Evolutionary conservation across 2,888 invertebrate genomes (phyloP), one percentile per base, ranked within the genome.

Genomic region (Eueremaeus valkanovi): DNA sequence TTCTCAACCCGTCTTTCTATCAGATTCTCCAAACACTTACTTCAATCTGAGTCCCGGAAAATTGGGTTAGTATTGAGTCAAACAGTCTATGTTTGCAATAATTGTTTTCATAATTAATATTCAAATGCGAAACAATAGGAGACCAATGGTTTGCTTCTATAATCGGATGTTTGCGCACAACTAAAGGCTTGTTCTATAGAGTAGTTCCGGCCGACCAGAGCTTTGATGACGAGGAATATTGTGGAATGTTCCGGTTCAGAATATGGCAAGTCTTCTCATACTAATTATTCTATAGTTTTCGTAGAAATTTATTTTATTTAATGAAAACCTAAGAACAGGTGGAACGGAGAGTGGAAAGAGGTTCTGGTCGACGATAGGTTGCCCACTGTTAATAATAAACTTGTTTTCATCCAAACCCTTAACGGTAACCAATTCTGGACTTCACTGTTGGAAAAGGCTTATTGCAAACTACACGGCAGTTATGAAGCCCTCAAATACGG

Each of bases 401-500:
- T 94, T 78, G 92, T 92, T 51, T 95, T 95, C 84, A 87, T 93
- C 77, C 93, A 94, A 83, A 88, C 91, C 58, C 89, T 89, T 79
- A 87, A 89, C 79, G 89, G 90, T 0, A 90, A 91, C 79, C 91
- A 92, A 82, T 91, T 91, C 82, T 95, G 94, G 94, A 91, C 94
- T 0, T 90, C 93, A 0, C 85, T 95, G 33, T 85, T 95, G 73
- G 95, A 95, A 84, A 95, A 95, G 84, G 95, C 95, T 0, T 94
- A 94, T 80, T 94, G 94, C 76, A 94, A 95, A 84, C 84, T 95
- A 74, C 94, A 94, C 82, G 94, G 94, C 5, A 94, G 94, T 0
- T 95, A 95, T 84, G 94, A 95, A 84, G 94, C 94, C 0, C 85
- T 95, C 1, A 94, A 94, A 82, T 95, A 95, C 82, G 93, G 93